These are phyloP conservation scores for Eidolon helvum DNA, from an alignment of 2,113 vertebrate genomes.

Conservation along the genomic window DNA sequence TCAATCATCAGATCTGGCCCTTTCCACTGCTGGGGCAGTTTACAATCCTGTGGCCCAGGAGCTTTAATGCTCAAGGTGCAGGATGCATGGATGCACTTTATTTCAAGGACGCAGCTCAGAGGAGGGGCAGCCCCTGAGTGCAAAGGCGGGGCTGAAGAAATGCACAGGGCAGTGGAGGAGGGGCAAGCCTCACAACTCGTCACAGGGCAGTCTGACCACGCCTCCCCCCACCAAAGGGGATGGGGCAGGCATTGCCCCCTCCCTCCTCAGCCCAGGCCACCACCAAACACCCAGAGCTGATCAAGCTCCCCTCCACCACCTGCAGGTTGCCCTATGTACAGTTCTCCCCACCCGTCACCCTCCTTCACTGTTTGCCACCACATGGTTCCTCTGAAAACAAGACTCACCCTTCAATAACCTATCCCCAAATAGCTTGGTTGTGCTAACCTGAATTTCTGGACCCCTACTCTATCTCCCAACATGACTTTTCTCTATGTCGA, in stretches of 20 bases:
- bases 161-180: neutral
- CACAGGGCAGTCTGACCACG: neutral
- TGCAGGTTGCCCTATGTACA: neutral
- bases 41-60: neutral
- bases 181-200: rapidly evolving
- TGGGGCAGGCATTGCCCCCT: neutral
- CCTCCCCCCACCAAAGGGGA: neutral
- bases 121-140: neutral
- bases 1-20: neutral
- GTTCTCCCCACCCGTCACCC: neutral
- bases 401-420: neutral
- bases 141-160: neutral
- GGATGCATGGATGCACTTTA: neutral
- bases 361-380: neutral
- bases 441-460: neutral
- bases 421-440: neutral
- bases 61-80: neutral
- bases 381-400: neutral
- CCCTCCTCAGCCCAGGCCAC: neutral
- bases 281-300: neutral
- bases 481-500: neutral
- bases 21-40: neutral
- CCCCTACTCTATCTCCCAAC: neutral
- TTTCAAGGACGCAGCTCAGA: neutral
- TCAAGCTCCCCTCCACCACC: no score